Evolutionary conservation across 2,797 vertebrate species (phyloP).

Genomic region (Miichthys miiuy): DNA sequence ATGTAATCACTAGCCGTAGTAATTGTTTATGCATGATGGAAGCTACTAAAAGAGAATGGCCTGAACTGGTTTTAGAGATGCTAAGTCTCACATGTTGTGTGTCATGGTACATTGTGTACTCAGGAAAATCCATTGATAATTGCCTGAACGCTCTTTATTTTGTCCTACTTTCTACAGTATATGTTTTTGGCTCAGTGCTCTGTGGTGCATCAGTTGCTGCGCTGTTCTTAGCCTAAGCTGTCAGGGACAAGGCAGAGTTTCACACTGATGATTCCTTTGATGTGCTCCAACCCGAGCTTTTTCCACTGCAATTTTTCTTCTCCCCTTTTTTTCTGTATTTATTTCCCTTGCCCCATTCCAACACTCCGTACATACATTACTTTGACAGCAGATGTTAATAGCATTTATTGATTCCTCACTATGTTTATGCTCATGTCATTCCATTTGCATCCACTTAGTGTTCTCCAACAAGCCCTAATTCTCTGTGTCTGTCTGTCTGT

Average conservation of each 20-base stretch:
- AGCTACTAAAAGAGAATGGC: constrained; percentile 15
- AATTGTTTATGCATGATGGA: constrained; percentile 52
- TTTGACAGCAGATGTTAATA: constrained; percentile 52
- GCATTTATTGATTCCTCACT: constrained; percentile 54
- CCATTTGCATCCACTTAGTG: constrained; percentile 53
- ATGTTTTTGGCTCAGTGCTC: constrained; percentile 65
- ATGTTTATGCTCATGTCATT: constrained; percentile 34
- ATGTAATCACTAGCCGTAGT: constrained; percentile 53
- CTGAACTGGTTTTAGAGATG: constrained; percentile 31
- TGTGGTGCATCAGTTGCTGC: constrained; percentile 66
- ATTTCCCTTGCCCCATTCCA: constrained; percentile 20
- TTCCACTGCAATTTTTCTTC: constrained; percentile 40
- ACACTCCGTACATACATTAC: constrained; percentile 29
- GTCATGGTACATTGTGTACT: constrained; percentile 52
- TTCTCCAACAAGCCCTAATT: constrained; percentile 21
- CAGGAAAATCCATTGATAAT: constrained; percentile 66
- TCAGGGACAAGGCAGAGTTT: constrained; percentile 75
- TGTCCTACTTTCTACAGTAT: constrained; percentile 73
- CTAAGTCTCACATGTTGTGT: constrained; percentile 27
- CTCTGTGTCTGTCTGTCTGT: neutral
- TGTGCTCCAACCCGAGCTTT: constrained; percentile 55
- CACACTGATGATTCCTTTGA: constrained; percentile 76
- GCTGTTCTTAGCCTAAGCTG: constrained; percentile 77
- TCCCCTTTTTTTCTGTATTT: constrained; percentile 28
- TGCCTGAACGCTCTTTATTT: constrained; percentile 61